Evolutionary conservation across 2,888 invertebrate species (phyloP), one percentile per base, ranked within the genome.

Genomic region (Fragum sueziense): DNA sequence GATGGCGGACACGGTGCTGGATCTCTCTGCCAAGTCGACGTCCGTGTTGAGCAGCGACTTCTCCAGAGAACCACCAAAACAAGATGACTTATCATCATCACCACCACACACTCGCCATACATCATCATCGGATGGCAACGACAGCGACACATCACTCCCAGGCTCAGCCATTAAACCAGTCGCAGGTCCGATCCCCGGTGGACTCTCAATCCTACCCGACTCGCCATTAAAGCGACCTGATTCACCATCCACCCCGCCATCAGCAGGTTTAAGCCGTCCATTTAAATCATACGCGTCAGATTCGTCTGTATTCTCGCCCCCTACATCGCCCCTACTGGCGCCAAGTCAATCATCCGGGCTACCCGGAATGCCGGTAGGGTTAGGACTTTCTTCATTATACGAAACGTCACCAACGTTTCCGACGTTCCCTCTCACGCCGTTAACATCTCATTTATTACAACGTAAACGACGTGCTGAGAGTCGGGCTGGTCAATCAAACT

Each of bases 281-380:
- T 90, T 89, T 78, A 89, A 89, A 85, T 88, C 88, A 80, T 89
- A 88, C 74, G 86, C 88, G 9, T 78, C 88, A 78, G 90, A 90
- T 57, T 79, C 85, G 7, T 62, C 87, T 7, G 51, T 81, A 57
- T 82, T 82, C 51, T 74, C 86, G 29, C 80, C 86, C 4, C 82
- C 86, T 4, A 31, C 82, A 7, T 84, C 86, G 9, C 75, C 85
- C 2, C 67, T 86, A 41, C 70, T 86, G 65, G 74, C 86, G 0
- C 79, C 85, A 3, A 79, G 83, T n/a, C 76, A 84, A 7, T 14
- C 74, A 34, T 51, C 78, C 54, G 69, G 82, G 65, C 54, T 79
- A 79, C 74, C 86, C 3, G 76, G 85, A n/a, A 62, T 87, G 37
- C 85, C 86, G 27, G 86, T 86, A 1, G 84, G 76, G 22, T 22